Evolutionary conservation across 2,888 invertebrate genomes (phyloP), one percentile per base, ranked within the genome.

Genomic region (Drosophila greeni): DNA sequence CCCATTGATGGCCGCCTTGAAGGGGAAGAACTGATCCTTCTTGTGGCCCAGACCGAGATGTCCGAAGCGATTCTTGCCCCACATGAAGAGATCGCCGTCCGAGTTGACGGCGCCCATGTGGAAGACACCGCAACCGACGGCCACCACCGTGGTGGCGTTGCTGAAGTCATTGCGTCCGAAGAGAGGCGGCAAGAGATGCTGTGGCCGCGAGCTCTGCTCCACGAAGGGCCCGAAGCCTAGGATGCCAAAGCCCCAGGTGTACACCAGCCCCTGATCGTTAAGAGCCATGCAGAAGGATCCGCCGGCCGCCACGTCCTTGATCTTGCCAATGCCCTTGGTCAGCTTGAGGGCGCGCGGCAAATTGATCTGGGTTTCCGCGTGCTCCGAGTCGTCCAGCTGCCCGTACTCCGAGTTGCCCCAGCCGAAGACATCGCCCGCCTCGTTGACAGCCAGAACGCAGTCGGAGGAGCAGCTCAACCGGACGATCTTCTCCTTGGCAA

Each of bases 401-500:
- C 93, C 93, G 85, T 97, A 98, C 89, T 99, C 98, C 0, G 95
- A 94, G 88, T 97, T 98, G 8, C 99, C 98, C 98, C 98, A 99
- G 1, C 97, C 98, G 89, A 97, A 98, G 2, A 97, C 91, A 81
- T 97, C 95, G 5, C 98, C 97, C 78, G 93, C 92, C 72, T 96
- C 95, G 89, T 93, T 96, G 29, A 98, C 88, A 9, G 98, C 98
- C 68, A 99, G 88, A 14, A 95, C 95, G 88, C 96, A 97, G 88
- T 98, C 97, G 0, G 93, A 95, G 39, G 92, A 90, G 47, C 94
- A 94, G 0, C 95, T 91, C 0, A 98, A 86, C 87, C 96, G 94
- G 9, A 94, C 90, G 57, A 99, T 95, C 66, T 90, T 93, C 89
- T 97, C 96, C 18, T 92, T 92, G 51, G 92, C 91, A 55, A 98